Evolutionary conservation across 2,113 vertebrate genomes (phyloP).

Genomic region (Lophius piscatorius): DNA sequence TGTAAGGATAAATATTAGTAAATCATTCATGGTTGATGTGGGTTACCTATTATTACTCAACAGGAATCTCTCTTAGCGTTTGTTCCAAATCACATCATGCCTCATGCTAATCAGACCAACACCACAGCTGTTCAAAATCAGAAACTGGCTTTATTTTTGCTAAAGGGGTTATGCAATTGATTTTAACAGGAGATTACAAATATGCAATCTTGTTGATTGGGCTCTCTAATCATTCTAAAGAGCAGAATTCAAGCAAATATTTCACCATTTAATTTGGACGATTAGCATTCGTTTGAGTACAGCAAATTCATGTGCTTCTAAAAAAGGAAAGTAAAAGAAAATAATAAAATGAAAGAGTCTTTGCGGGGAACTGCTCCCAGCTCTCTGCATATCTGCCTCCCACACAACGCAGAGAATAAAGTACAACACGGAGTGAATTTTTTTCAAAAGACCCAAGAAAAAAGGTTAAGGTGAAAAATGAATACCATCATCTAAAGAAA

Average conservation of each 20-base stretch:
- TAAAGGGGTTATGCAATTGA: too few relatives aligned
- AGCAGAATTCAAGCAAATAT: background rate
- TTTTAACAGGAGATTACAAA: too few relatives aligned
- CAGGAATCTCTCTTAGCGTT: too few relatives aligned
- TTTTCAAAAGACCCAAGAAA: background rate
- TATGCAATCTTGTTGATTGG: background rate
- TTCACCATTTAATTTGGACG: background rate
- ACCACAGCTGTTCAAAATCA: too few relatives aligned
- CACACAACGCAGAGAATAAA: background rate
- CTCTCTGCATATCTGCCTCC: background rate
- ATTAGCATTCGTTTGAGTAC: background rate
- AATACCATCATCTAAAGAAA: too few relatives aligned
- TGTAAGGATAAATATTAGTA: too few relatives aligned
- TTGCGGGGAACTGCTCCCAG: too few relatives aligned
- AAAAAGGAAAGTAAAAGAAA: background rate
- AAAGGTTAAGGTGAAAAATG: background rate
- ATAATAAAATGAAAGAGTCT: background rate
- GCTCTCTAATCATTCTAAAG: background rate
- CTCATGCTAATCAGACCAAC: too few relatives aligned
- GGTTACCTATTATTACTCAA: too few relatives aligned
- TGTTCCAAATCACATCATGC: too few relatives aligned
- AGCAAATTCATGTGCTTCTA: background rate
- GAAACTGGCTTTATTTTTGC: too few relatives aligned
- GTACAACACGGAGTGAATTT: background rate
- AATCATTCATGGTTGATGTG: too few relatives aligned